A percentile compares a stretch with the other conserved stretches of the same genome.
These are phyloP conservation scores for Apodemus speciosus DNA, from an alignment of 2,113 vertebrate genomes.

Conservation along the genomic window DNA sequence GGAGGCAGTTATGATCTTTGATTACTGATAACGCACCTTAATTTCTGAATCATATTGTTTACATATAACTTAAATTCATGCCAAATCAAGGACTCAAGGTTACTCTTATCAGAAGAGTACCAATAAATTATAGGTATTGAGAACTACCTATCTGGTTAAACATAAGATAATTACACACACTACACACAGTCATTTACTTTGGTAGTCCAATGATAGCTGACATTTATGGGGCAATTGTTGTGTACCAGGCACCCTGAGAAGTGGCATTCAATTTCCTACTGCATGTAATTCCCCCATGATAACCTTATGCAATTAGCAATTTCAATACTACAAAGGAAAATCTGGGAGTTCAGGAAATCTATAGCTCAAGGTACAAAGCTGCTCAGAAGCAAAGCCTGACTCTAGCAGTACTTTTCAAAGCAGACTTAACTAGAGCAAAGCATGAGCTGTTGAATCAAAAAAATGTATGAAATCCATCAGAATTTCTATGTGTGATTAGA, in stretches of 20 bases:
- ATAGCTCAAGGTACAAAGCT: not conserved
- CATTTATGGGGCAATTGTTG: not conserved
- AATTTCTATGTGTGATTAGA: not conserved
- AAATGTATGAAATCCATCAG: not conserved
- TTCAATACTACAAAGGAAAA: not conserved
- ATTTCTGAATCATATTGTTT: conserved; percentile 54
- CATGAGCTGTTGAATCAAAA: not conserved
- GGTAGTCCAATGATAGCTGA: conserved; percentile 1
- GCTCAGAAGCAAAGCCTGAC: not conserved
- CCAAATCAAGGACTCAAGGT: conserved; percentile 24
- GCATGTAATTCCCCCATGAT: not conserved
- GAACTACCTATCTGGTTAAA: not conserved
- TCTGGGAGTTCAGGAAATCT: not conserved
- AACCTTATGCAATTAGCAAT: not conserved
- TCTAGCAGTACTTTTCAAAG: not conserved
- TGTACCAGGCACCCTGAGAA: not conserved
- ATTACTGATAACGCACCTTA: not conserved
- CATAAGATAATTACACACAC: not conserved
- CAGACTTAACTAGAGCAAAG: not conserved
- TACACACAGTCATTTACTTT: conserved; percentile 11
- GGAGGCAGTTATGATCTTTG: not conserved
- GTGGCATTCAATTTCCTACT: not conserved
- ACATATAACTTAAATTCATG: conserved; percentile 39
- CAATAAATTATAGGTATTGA: conserved; percentile 43
- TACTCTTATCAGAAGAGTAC: conserved; percentile 45